Base-by-base conservation (phyloP, 2,888 invertebrate genomes). In the Ochlodes sylvanus region DNA sequence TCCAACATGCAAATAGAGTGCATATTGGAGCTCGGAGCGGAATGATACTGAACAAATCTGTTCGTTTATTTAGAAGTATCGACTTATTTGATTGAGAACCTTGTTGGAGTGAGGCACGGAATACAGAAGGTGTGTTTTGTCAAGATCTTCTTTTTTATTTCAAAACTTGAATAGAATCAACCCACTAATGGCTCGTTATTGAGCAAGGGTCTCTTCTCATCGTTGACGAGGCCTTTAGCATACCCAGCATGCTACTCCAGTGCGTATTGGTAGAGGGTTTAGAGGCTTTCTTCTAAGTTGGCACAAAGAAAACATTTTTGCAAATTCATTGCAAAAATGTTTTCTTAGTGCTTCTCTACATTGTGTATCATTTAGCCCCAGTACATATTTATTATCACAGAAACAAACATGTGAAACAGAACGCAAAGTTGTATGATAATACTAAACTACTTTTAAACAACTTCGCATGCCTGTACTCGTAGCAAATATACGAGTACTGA, bases 1-100 rank as follows among this genome's bases (percentile, higher is more conserved):
- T 50, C 50, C 50, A 19, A 50, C 50, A 50, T 50, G 12, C 50
- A 50, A 50, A 50, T 50, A 10, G 19, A 50, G 50, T 50, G 50
- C 50, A 50, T 50, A 50, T 50, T 21, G 50, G 50, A 19, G 7
- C 12, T 27, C 27, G 27, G 27, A 27, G 27, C 27, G 27, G 27
- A 3, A 3, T 2, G 50, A 50, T 19, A 19, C 19, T 9, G 10
- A 50, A 50, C 50, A 50, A 50, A 50, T 50, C 50, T 50, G 19
- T 50, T 50, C 10, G 12, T 17, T 50, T 50, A 50, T 50, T 19
- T 50, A 19, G 19, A 19, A 19, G 19, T 50, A 50, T 21, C 10
- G 19, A 19, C 17, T 12, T 19, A 19, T 1, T 9, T 50, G 50
- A 50, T 19, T 12, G 50, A 50, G 17, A 47, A 47, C 9, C 44